These are phyloP conservation scores for Zosterops lateralis DNA, from an alignment of 2,113 vertebrate species.

Conservation along the genomic window DNA sequence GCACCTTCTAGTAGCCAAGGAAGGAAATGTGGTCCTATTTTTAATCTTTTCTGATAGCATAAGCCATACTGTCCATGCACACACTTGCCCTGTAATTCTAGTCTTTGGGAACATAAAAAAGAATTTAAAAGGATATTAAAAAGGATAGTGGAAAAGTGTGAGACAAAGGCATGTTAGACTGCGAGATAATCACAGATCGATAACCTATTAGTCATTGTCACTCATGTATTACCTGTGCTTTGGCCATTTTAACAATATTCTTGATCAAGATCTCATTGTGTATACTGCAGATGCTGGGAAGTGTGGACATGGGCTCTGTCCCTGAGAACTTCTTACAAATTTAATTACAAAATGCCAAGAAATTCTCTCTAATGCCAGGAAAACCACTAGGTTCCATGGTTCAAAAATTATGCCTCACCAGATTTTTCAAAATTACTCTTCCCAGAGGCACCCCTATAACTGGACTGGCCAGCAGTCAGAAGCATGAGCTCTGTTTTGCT, in stretches of 20 bases:
- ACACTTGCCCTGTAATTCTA: not conserved
- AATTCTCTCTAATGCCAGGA: not conserved
- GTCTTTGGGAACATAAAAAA: not conserved
- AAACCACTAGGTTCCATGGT: not conserved
- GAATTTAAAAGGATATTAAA: not conserved
- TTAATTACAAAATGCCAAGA: not conserved
- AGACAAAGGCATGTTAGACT: not conserved
- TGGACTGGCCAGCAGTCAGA: not conserved
- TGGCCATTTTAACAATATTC: not conserved
- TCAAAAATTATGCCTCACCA: not conserved
- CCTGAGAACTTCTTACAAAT: not conserved
- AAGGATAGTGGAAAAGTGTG: not conserved
- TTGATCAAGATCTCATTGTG: not conserved
- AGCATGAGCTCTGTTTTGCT: not conserved
- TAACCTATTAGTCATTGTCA: not conserved
- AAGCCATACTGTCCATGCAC: not conserved
- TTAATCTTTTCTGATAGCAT: not conserved
- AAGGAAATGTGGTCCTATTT: not conserved
- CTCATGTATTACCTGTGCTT: not conserved
- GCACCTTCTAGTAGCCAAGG: not conserved
- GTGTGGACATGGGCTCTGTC: not conserved
- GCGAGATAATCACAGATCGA: not conserved
- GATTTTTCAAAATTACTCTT: not conserved
- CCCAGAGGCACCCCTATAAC: not conserved
- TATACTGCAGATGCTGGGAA: not conserved